A percentile compares a stretch with the other conserved stretches of the same genome.
Conservation (phyloP, 2,888 invertebrate species). For the Galerucella nymphaeae region DNA sequence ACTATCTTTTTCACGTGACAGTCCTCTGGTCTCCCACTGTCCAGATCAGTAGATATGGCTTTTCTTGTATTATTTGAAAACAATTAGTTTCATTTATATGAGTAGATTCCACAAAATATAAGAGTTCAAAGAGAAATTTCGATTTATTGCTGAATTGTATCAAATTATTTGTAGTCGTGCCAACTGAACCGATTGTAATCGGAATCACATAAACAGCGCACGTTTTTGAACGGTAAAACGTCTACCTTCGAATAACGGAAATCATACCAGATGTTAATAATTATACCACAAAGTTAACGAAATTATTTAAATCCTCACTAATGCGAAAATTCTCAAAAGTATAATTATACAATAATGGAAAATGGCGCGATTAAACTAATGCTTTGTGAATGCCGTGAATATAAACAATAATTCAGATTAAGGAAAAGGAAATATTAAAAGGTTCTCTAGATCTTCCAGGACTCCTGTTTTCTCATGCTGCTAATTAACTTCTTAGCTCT, state of each 20-base stretch:
- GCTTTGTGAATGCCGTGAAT: constrained; percentile 32
- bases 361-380: constrained; percentile 30
- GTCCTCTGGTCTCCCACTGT: too few species aligned
- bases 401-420: constrained; percentile 42
- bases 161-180: background rate
- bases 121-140: too few species aligned
- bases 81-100: too few species aligned
- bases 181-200: background rate
- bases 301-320: constrained; percentile 30
- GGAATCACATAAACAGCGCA: constrained; percentile 20
- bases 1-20: too few species aligned
- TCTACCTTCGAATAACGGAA: constrained; percentile 5
- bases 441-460: constrained; percentile 36
- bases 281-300: constrained; percentile 24
- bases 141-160: background rate
- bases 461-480: constrained; percentile 47
- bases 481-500: constrained; percentile 53
- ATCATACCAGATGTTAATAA: constrained; percentile 29
- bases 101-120: too few species aligned
- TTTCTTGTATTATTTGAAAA: too few species aligned
- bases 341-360: constrained; percentile 38
- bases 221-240: constrained; percentile 13
- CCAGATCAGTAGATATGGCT: too few species aligned
- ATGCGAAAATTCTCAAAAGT: constrained; percentile 28
- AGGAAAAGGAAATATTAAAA: constrained; percentile 33